Evolutionary conservation across 1,140 invertebrate genomes (phyloP).

Genomic region (Lutraria rhynchaena): DNA sequence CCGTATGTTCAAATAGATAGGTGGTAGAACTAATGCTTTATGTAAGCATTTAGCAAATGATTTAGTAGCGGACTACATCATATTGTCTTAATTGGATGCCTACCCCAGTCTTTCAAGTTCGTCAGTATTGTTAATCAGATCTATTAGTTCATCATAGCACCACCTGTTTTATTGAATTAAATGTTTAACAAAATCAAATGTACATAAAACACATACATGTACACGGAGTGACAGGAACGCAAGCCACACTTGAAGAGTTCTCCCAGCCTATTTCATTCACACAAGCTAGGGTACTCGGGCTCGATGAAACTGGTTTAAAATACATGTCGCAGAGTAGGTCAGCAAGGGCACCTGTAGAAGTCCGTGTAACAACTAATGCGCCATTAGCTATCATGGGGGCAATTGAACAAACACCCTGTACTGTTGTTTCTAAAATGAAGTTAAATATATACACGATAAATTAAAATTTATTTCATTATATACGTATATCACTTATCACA

Average conservation of each 20-base stretch:
- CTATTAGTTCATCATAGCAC: too few species aligned
- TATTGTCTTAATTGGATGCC: not conserved
- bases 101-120: too few species aligned
- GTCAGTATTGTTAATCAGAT: too few species aligned
- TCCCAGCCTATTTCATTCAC: not conserved
- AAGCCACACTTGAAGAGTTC: not conserved
- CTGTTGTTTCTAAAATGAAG: too few species aligned
- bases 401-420: too few species aligned
- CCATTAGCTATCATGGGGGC: not conserved
- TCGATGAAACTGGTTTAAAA: not conserved
- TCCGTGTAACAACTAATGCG: not conserved
- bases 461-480: too few species aligned
- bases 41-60: constrained; percentile 21
- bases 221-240: not conserved
- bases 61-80: constrained; percentile 43
- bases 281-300: not conserved
- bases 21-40: too few species aligned
- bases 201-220: not conserved
- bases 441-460: too few species aligned
- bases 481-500: too few species aligned
- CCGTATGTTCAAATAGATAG: too few species aligned
- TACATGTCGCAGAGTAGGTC: not conserved
- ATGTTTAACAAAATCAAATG: not conserved
- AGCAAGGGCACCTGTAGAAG: not conserved
- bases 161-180: not conserved